phyloP scores from a whole-genome alignment of 2,888 invertebrate species.

The Hydroisotoma schaefferi region DNA sequence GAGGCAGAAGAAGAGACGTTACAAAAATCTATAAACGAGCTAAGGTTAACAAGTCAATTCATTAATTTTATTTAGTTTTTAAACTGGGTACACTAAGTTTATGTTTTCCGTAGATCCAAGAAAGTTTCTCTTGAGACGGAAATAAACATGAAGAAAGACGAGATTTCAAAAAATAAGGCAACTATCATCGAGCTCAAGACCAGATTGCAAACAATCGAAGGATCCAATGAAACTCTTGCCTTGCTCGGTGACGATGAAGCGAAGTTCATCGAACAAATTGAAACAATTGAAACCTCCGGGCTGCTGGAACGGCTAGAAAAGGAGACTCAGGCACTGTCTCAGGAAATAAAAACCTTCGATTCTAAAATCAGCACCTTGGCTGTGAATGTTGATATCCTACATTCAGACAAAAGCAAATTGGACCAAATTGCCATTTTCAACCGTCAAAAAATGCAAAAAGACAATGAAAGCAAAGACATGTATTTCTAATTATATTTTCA shows the following conservation, averaged over 20 bases:
- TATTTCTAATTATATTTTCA: slow-evolving; percentile 7
- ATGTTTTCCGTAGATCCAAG: slow-evolving; percentile 53
- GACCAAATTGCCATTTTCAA: slow-evolving; percentile 67
- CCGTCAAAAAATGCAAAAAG: slow-evolving; percentile 40
- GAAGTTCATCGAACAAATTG: slow-evolving; percentile 51
- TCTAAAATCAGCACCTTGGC: slow-evolving; percentile 60
- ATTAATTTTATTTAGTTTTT: not conserved
- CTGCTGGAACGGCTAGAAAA: slow-evolving; percentile 55
- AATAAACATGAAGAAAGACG: slow-evolving; percentile 61
- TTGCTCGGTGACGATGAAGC: slow-evolving; percentile 76
- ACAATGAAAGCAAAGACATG: slow-evolving; percentile 39
- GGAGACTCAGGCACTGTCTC: slow-evolving; percentile 67
- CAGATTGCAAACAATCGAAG: slow-evolving; percentile 56
- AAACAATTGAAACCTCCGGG: slow-evolving; percentile 34
- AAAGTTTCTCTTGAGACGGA: slow-evolving; percentile 66
- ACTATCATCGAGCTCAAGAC: slow-evolving; percentile 59
- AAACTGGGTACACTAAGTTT: not conserved
- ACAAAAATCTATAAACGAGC: slow-evolving; percentile 59
- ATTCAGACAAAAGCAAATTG: slow-evolving; percentile 73
- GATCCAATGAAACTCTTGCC: slow-evolving; percentile 33
- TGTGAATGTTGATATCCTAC: slow-evolving; percentile 59
- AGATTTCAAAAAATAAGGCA: slow-evolving; percentile 58
- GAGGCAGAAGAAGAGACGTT: slow-evolving; percentile 57
- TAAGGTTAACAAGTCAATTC: slow-evolving; percentile 29
- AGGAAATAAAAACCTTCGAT: slow-evolving; percentile 64